phyloP scores from a whole-genome alignment of 2,888 invertebrate species.

The Ormyrus nitidulus region DNA sequence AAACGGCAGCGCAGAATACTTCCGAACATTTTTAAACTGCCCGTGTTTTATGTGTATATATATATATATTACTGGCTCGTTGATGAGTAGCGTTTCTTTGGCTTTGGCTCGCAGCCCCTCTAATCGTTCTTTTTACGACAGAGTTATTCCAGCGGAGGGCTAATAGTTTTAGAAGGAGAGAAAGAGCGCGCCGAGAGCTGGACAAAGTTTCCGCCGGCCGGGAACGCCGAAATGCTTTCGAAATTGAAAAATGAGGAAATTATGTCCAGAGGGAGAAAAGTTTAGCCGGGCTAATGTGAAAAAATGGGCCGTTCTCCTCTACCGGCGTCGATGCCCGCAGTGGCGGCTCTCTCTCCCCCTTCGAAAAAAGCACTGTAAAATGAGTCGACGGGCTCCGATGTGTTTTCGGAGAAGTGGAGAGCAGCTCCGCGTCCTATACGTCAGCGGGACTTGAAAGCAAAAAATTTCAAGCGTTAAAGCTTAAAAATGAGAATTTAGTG shows the following conservation, averaged over 20 bases:
- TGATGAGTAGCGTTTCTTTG: constrained; percentile 23
- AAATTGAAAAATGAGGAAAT: constrained; percentile 53
- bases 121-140: constrained; percentile 17
- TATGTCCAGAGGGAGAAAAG: constrained; percentile 30
- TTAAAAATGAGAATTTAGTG: too few species aligned
- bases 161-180: constrained; percentile 11
- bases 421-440: too few species aligned
- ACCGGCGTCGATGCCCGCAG: neutral
- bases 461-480: too few species aligned
- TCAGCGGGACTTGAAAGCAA: too few species aligned
- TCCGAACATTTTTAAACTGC: too few species aligned
- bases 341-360: neutral
- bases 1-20: neutral
- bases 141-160: neutral
- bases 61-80: neutral
- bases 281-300: constrained; percentile 6
- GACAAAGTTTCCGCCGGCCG: neutral
- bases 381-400: neutral
- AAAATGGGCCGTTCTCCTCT: constrained; percentile 5
- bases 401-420: too few species aligned
- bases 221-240: constrained; percentile 1
- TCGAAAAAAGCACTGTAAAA: neutral
- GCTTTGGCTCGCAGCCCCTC: neutral
- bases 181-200: neutral
- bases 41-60: too few species aligned